Base-by-base conservation (phyloP, 2,888 invertebrate species). In the Drosophila hamatofila region DNA sequence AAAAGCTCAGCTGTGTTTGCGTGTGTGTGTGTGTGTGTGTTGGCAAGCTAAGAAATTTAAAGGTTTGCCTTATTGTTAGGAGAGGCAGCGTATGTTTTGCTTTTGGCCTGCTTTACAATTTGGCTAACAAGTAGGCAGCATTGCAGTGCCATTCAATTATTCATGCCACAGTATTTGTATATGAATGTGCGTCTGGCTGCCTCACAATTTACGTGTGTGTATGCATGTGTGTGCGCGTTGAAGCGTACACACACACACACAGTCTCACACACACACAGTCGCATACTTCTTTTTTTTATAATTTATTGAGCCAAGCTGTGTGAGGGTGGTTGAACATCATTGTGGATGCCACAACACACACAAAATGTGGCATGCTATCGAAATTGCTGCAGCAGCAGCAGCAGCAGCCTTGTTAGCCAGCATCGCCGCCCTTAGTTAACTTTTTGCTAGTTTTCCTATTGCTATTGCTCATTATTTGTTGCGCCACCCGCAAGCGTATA, bases 341-440 rank as follows among this genome's bases (percentile, higher is more conserved):
- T 42, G 55, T 57, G 80, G 83, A 88, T 88, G 87, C 80, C 88
- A 63, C 83, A 76, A 80, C 80, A 80, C 42, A 66, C n/a, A 48
- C 51, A 52, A 59, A 56, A 33, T 54, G 37, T 48, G 49, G 55
- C 61, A 59, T 18, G 74, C 54, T 72, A 52, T 72, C 54, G 59
- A 72, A 72, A 75, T 80, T 68, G 64, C 41, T 64, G 49, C 61
- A 58, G 63, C 59, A 63, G 57, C 48, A 58, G 30, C 30, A 27
- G 37, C 18, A 39, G 30, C 49, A 49, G 49, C 30, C 57, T 59
- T 33, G 16, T 56, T 46, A 58, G 73, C 49, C 58, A 54, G 11
- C 62, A 33, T 49, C 62, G 84, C 84, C 89, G 88, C 84, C 89
- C 87, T 85, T 75, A 81, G 88, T 83, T 89, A 85, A 87, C 88